These are phyloP conservation scores for Steinernema khuongi DNA, from an alignment of 1,140 invertebrate species.

Conservation along the genomic window DNA sequence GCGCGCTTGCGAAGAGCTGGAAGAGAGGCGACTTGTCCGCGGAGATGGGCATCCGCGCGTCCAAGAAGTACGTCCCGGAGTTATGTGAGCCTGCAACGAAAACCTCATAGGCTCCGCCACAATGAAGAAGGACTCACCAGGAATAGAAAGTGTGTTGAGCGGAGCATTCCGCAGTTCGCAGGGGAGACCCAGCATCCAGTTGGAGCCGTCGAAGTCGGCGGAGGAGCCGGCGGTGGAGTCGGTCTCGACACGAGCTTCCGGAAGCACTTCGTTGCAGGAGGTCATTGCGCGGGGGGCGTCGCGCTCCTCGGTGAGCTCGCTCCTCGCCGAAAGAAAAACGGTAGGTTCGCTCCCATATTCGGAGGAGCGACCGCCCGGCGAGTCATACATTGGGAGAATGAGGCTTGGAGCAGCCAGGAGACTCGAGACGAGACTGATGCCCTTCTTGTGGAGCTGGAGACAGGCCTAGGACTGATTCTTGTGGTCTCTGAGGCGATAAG, in stretches of 20 bases:
- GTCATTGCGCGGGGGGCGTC: too few species aligned
- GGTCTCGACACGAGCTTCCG: too few species aligned
- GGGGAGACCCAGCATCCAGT: neutral
- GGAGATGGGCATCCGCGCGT: neutral
- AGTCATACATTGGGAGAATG: neutral
- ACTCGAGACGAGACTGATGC: too few species aligned
- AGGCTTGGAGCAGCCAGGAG: too few species aligned
- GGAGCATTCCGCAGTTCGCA: neutral
- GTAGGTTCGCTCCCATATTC: neutral
- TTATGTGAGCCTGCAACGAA: neutral
- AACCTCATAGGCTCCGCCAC: neutral
- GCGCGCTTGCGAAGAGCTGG: neutral
- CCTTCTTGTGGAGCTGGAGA: too few species aligned
- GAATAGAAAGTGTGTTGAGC: neutral
- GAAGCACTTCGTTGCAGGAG: too few species aligned
- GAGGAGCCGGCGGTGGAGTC: too few species aligned
- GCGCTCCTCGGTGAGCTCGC: neutral
- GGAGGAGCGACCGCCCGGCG: neutral
- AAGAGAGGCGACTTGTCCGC: neutral
- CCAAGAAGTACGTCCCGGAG: neutral
- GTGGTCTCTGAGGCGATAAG: too few species aligned
- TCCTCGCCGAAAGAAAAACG: neutral
- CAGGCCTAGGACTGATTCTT: too few species aligned
- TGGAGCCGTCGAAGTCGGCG: neutral
- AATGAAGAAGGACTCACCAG: neutral